Evolutionary conservation across 2,797 vertebrate genomes (phyloP), one percentile per base, ranked within the genome.

Genomic region (Octomys mimax): DNA sequence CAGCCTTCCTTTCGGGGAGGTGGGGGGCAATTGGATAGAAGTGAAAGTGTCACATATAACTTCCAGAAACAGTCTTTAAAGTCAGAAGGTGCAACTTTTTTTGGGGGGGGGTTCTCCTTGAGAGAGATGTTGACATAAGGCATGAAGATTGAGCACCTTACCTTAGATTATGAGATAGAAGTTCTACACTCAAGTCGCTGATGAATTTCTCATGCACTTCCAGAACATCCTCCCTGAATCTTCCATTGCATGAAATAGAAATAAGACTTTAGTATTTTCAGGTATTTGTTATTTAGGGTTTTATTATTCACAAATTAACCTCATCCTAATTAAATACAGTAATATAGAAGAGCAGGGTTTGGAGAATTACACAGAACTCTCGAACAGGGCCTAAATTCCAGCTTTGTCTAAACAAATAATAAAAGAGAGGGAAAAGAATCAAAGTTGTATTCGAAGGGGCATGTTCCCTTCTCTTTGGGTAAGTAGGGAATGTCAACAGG

Each of bases 201-300:
- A 46, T 0, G 22, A 31, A 36, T 64, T 89, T 70, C 71, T 82
- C 33, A 21, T 59, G 26, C 19, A 1, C 36, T 77, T 85, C 31
- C 24, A 57, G 59, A n/a, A 33, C 8, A 5, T 26, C 26, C 71
- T 24, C 28, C 21, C n/a, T 78, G 52, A 26, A 24, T 16, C 18
- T 36, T 54, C 54, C n/a, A 71, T 46, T 39, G 59, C 39, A 5
- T 59, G 85, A 78, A 77, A 91, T 28, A 81, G 22, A 91, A 86
- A 31, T 22, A 24, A 73, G 64, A 26, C 57, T 14, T 92, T 24
- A 39, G 1, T 26, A 28, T 93, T 70, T 11, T 8, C n/a, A 85
- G 31, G 18, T 18, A 26, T 82, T 89, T 87, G 28, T 86, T 52
- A 75, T 84, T 88, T 66, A 94, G 52, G 6, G 46, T 88, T 91